phyloP scores from a whole-genome alignment of 2,113 vertebrate species.

The Lophura nycthemera region DNA sequence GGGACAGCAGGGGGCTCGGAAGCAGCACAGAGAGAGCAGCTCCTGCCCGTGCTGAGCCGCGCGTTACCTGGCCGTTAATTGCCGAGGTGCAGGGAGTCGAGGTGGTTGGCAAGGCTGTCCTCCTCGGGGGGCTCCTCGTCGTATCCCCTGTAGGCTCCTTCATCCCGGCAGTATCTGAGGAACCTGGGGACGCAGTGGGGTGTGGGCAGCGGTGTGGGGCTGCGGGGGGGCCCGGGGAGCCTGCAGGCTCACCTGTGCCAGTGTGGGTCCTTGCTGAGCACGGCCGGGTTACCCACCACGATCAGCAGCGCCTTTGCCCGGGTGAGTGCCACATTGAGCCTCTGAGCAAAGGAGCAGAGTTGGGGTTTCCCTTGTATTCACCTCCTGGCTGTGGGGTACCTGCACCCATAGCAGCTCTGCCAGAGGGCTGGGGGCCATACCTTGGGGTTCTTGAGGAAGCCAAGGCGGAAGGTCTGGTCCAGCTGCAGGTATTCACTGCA shows the following conservation, averaged over 20 bases:
- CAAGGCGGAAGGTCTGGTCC: conserved; percentile 86
- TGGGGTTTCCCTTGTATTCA: background rate
- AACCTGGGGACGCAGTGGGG: conserved; percentile 70
- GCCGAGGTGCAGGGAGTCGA: conserved; percentile 48
- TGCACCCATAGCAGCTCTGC: background rate
- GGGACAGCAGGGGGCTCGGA: background rate
- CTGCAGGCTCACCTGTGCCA: conserved; percentile 82
- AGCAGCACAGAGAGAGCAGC: background rate
- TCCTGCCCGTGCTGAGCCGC: fast-evolving
- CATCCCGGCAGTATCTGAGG: conserved; percentile 83
- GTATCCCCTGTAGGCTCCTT: conserved; percentile 77
- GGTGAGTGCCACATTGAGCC: conserved; percentile 94
- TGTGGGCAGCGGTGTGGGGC: background rate
- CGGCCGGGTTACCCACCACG: conserved; percentile 88
- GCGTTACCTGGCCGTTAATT: conserved; percentile 65
- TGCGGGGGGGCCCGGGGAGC: background rate
- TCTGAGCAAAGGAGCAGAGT: conserved; percentile 72
- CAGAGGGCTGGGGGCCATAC: conserved; percentile 20
- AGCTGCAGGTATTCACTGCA: conserved; percentile 69
- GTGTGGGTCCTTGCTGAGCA: conserved; percentile 81
- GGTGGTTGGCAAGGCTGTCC: background rate
- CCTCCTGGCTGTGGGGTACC: background rate
- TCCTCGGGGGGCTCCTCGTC: conserved; percentile 6
- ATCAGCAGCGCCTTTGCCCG: conserved; percentile 92
- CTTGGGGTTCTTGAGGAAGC: conserved; percentile 94